Evolutionary conservation across 2,797 vertebrate genomes (phyloP).

Genomic region (Pangasius macronema): DNA sequence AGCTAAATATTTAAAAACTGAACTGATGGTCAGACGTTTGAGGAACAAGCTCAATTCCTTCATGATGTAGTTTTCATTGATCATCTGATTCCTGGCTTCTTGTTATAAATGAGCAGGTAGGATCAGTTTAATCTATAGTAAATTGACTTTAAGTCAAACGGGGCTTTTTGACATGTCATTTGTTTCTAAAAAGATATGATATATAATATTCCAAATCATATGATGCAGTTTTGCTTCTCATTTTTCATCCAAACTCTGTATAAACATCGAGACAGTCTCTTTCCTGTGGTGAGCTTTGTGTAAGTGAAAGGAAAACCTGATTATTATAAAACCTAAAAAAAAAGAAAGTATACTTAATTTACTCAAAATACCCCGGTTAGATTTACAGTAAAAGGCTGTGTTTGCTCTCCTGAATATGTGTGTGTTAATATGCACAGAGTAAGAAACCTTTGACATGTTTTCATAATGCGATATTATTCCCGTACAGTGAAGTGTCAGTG

Average conservation of each 20-base stretch:
- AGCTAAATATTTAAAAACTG: not conserved
- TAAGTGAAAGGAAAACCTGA: not conserved
- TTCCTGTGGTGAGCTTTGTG: not conserved
- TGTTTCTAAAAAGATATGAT: not conserved
- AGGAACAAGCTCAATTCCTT: not conserved
- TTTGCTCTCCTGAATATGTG: not conserved
- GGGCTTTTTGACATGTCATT: not conserved
- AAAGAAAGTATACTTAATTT: not conserved
- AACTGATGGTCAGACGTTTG: not conserved
- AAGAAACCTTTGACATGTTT: not conserved
- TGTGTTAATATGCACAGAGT: not conserved
- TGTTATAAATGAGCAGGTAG: not conserved
- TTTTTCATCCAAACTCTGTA: not conserved
- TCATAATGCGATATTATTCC: not conserved
- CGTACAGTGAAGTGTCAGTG: not conserved
- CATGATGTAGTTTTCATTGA: not conserved
- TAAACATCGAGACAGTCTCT: not conserved
- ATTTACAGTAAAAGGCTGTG: not conserved
- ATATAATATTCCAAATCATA: not conserved
- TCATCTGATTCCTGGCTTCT: not conserved
- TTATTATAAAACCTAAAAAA: constrained; percentile 6
- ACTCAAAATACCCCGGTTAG: not conserved
- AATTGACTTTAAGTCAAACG: no score
- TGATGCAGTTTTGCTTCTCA: not conserved
- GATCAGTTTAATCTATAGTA: no score